Conservation (phyloP, 2,888 invertebrate genomes). For the Chloroclystis v-ata region DNA sequence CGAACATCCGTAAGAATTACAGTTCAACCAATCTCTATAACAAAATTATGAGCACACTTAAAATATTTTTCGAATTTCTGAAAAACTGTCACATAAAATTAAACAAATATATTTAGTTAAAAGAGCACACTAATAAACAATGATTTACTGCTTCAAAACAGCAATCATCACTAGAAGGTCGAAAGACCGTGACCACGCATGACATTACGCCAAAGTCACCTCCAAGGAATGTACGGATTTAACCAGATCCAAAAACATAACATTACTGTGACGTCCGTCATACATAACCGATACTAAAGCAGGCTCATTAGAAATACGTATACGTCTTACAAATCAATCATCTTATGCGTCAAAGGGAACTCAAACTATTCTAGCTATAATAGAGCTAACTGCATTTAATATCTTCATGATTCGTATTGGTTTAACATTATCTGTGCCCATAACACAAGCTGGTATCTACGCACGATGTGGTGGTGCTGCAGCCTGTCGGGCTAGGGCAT, state of each 20-base stretch:
- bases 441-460: too few relatives aligned
- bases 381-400: too few relatives aligned
- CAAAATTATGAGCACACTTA: background rate
- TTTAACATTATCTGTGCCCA: too few relatives aligned
- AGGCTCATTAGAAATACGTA: too few relatives aligned
- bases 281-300: background rate
- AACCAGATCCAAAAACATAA: background rate
- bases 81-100: background rate
- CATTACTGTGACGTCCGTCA: background rate
- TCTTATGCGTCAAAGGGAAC: too few relatives aligned
- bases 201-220: slow-evolving; percentile 48
- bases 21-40: too few relatives aligned
- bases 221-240: slow-evolving; percentile 28
- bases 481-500: too few relatives aligned
- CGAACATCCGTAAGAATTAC: too few relatives aligned
- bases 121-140: background rate
- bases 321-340: too few relatives aligned
- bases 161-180: slow-evolving; percentile 22
- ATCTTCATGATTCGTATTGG: too few relatives aligned
- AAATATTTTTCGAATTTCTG: background rate
- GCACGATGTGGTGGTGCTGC: too few relatives aligned
- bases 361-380: too few relatives aligned
- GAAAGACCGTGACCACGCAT: slow-evolving; percentile 43
- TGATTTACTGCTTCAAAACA: slow-evolving; percentile 16
- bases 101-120: background rate